phyloP scores from a whole-genome alignment of 1,140 invertebrate species.

The Panagrolaimus sp. region DNA sequence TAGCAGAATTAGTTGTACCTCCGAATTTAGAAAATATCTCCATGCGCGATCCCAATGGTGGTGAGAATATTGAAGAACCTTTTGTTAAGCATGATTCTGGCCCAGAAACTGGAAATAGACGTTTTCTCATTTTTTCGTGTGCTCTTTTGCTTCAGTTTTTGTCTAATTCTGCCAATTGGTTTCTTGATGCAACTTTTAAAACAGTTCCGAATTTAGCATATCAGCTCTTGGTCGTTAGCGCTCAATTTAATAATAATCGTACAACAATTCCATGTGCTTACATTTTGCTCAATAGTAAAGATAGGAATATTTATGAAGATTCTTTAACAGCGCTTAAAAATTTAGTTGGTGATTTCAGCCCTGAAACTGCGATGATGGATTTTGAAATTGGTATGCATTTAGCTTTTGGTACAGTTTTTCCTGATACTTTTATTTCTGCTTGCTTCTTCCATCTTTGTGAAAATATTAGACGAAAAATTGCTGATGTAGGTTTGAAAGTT shows the following conservation, averaged over 20 bases:
- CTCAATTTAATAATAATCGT: background rate
- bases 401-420: background rate
- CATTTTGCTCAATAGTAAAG: background rate
- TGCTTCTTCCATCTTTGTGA: conserved; percentile 1
- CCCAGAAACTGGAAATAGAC: too few relatives aligned
- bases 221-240: background rate
- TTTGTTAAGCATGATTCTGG: too few relatives aligned
- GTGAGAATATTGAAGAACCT: too few relatives aligned
- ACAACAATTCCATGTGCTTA: background rate
- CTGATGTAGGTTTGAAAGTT: background rate
- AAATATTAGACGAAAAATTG: background rate
- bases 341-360: background rate
- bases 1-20: too few relatives aligned
- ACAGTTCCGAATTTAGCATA: background rate
- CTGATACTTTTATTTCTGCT: background rate
- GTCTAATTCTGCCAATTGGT: too few relatives aligned
- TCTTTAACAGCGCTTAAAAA: background rate
- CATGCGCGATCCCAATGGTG: too few relatives aligned
- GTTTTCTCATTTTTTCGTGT: too few relatives aligned
- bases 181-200: background rate
- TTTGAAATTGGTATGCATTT: background rate
- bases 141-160: too few relatives aligned
- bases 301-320: background rate
- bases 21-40: too few relatives aligned
- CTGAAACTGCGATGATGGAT: background rate